Evolutionary conservation across 2,113 vertebrate species (phyloP).

Genomic region (Malurus melanocephalus): DNA sequence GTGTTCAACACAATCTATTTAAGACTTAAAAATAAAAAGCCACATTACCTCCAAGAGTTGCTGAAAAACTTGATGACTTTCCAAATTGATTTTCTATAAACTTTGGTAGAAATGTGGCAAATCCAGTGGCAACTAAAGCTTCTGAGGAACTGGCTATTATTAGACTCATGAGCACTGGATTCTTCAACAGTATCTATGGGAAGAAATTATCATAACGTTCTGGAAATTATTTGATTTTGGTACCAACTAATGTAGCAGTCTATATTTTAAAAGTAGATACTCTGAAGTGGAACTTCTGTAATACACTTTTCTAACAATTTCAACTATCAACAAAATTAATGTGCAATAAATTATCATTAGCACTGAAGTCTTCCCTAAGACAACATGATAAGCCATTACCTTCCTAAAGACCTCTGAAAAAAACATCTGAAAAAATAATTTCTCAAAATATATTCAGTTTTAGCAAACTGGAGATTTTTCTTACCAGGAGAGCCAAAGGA

Average conservation of each 20-base stretch:
- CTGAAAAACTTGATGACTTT: constrained; percentile 72
- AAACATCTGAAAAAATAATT: background rate
- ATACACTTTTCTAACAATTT: background rate
- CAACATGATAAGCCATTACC: background rate
- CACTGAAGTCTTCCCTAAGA: background rate
- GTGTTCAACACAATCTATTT: background rate
- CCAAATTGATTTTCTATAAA: constrained; percentile 83
- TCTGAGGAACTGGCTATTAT: constrained; percentile 73
- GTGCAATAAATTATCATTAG: background rate
- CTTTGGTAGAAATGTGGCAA: constrained; percentile 82
- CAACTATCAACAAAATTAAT: background rate
- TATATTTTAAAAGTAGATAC: background rate
- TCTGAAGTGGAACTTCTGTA: background rate
- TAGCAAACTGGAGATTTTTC: background rate
- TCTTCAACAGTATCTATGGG: constrained; percentile 72
- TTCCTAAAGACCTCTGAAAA: background rate
- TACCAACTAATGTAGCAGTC: background rate
- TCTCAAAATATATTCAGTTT: background rate
- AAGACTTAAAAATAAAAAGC: background rate
- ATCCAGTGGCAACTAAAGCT: constrained; percentile 75
- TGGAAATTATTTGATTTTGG: background rate
- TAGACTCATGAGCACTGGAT: constrained; percentile 78
- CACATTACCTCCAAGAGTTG: constrained; percentile 76
- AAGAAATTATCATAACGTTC: background rate
- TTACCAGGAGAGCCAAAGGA: constrained; percentile 72